These are phyloP conservation scores for Oceanodroma leucorhoa DNA, from an alignment of 2,797 vertebrate genomes.

Conservation along the genomic window DNA sequence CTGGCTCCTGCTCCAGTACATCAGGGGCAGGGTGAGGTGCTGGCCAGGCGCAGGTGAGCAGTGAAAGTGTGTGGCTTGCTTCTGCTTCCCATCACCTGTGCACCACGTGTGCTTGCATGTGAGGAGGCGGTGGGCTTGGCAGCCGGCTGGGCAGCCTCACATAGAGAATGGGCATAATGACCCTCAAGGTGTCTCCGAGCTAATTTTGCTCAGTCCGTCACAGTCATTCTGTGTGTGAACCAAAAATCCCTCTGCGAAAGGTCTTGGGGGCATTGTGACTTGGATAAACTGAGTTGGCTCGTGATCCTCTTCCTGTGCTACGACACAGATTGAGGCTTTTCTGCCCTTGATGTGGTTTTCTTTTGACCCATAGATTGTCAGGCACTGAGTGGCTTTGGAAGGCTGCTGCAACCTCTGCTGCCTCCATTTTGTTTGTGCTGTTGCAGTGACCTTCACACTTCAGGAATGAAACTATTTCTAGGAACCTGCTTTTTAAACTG, in stretches of 20 bases:
- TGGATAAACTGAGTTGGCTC: background rate
- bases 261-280: background rate
- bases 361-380: conserved; percentile 37
- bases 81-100: background rate
- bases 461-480: conserved; percentile 39
- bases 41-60: background rate
- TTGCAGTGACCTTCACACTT: conserved; percentile 65
- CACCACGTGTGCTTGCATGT: background rate
- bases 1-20: background rate
- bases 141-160: background rate
- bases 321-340: background rate
- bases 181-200: background rate
- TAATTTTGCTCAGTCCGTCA: background rate
- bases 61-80: background rate
- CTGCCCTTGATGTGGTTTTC: conserved; percentile 10
- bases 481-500: conserved; percentile 38
- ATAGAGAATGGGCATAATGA: background rate
- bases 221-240: background rate
- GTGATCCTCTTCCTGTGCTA: conserved; percentile 5
- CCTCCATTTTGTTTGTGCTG: conserved; percentile 64
- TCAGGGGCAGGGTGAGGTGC: background rate
- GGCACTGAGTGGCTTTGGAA: conserved; percentile 21
- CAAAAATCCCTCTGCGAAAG: background rate
- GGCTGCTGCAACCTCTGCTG: background rate
- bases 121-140: background rate